phyloP scores from a whole-genome alignment of 2,888 invertebrate genomes.

The Tridacna crocea region DNA sequence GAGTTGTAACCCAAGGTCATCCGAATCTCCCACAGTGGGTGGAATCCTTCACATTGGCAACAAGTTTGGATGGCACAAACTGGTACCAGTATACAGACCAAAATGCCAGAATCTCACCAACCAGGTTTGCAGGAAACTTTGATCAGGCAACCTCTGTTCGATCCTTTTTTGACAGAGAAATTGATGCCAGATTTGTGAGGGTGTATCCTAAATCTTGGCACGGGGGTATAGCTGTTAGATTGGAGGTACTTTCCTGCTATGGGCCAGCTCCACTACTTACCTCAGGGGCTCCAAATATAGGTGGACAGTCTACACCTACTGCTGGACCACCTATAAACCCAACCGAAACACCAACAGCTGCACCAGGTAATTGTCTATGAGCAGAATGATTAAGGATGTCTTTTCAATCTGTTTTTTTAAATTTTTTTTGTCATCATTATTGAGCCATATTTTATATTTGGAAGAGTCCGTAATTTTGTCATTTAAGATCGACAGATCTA shows the following conservation, averaged over 20 bases:
- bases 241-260: conserved; percentile 74
- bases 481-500: too few relatives aligned
- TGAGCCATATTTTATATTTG: too few relatives aligned
- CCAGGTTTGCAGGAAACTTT: conserved; percentile 66
- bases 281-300: conserved; percentile 27
- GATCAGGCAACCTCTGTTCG: conserved; percentile 63
- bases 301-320: conserved; percentile 44
- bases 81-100: conserved; percentile 62
- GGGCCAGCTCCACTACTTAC: conserved; percentile 31
- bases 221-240: conserved; percentile 68
- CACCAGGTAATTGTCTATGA: conserved; percentile 51
- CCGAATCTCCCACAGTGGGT: conserved; percentile 68
- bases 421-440: too few relatives aligned
- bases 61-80: conserved; percentile 68
- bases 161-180: conserved; percentile 68
- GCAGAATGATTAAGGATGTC: too few relatives aligned
- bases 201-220: conserved; percentile 74
- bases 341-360: conserved; percentile 48
- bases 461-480: too few relatives aligned
- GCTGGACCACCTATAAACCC: conserved; percentile 29
- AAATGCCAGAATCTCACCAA: conserved; percentile 55
- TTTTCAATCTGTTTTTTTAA: too few relatives aligned
- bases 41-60: conserved; percentile 65
- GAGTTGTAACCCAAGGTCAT: conserved; percentile 69
- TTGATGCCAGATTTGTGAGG: conserved; percentile 69